Base-by-base conservation (phyloP, 2,888 invertebrate genomes). In the Actias luna region DNA sequence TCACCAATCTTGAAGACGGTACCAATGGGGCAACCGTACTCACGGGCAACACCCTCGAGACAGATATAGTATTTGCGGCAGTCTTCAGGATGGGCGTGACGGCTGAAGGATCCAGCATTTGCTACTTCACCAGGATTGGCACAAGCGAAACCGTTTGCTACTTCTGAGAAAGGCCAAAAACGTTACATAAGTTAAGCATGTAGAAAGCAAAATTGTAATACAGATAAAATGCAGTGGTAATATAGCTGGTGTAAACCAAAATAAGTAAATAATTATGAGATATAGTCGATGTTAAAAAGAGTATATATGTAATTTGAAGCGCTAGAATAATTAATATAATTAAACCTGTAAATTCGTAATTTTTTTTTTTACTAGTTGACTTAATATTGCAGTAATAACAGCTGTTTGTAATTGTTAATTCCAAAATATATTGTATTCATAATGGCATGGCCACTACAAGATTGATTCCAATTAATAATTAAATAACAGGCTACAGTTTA, bases 41-140 rank as follows among this genome's bases (percentile, higher is more conserved):
- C 98, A 73, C 98, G 95, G 70, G 98, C 97, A 65, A 95, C 96
- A 73, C 97, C 97, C 88, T 98, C 98, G 70, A 98, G 88, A 85
- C 98, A 98, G 89, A 98, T 98, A 94, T 97, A 98, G 93, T 98
- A 98, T 87, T 98, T 98, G 80, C 98, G 96, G 94, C 97, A 98
- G 90, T 97, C 97, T 73, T 98, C 97, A 42, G 98, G 98, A 89
- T 98, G 98, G 65, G 98, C 97, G 91, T 98, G 98, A 83, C 98
- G 95, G 76, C 98, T 97, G 95, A 98, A 98, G 69, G 97, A 96
- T 67, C 98, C 98, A 69, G 96, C 94, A 80, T 95, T 96, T 78
- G 96, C 94, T 36, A 96, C 94, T 89, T 97, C 97, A 78, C 97
- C 97, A 62, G 96, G 94, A 69, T 96, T 95, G 64, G 98, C 97